Base-by-base conservation (phyloP, 2,888 invertebrate genomes). In the Meghimatium bilineatum region DNA sequence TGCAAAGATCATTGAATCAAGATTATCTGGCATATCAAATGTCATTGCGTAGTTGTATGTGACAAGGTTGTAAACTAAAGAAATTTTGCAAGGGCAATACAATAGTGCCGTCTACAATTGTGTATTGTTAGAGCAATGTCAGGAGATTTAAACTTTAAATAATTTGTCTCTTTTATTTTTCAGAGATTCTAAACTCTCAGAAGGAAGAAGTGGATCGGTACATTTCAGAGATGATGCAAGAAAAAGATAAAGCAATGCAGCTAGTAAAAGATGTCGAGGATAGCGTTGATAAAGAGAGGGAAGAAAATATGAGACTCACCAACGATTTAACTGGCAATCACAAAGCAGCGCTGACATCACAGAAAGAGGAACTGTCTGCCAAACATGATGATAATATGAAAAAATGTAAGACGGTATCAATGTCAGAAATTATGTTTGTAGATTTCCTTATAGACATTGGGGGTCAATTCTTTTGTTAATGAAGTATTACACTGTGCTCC, bases 311-410 rank as follows among this genome's bases (percentile, higher is more conserved):
- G 1, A 38, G 32, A 20, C 52, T 67, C 20, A 74, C 74, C 8
- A 14, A 36, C 5, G 66, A 75, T 49, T 32, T 86, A 66, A 44
- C 78, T 6, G 86, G 86, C 44, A 83, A 85, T 34, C 88, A 89
- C 63, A 86, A 83, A 17, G 82, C 84, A 1, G 85, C 85, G 56
- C 83, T 88, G 17, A 86, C 78, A 8, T 56, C 81, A 8, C 86
- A 87, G 71, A 86, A 88, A 75, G 88, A 88, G 17, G 82, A 89
- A 29, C 85, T 91, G 69, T 87, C 87, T 44, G 85, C 89, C 29
- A 86, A 90, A 72, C 90, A 91, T 80, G 85, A 88, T 49, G 84
- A 88, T 38, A 72, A 81, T 32, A 36, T 89, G 38, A 85, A 87
- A 79, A 87, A 87, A 85, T 77, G 85, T 82, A 85, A 88, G 82